These are phyloP conservation scores for Poecile montanus DNA, from an alignment of 2,797 vertebrate species.

Conservation along the genomic window DNA sequence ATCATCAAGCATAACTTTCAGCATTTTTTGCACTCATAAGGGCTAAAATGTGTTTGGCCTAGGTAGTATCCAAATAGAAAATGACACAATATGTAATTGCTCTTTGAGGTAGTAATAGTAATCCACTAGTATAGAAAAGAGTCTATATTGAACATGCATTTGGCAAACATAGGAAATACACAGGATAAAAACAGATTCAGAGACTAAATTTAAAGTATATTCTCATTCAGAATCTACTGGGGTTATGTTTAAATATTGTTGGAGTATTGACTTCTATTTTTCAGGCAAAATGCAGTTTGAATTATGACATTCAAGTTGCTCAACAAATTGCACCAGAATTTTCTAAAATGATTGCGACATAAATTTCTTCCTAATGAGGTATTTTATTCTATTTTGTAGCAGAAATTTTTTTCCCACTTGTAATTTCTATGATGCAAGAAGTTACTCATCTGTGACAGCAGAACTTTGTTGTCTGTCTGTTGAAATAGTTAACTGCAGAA, in stretches of 20 bases:
- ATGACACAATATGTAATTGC: not conserved
- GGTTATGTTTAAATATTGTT: not conserved
- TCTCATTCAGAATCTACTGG: not conserved
- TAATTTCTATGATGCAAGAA: not conserved
- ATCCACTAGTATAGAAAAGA: not conserved
- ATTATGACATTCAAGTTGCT: not conserved
- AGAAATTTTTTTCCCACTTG: not conserved
- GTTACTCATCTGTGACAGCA: not conserved
- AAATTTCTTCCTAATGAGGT: not conserved
- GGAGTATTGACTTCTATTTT: not conserved
- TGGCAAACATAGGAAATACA: not conserved
- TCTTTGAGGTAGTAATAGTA: not conserved
- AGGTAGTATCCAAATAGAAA: not conserved
- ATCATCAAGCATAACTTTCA: not conserved
- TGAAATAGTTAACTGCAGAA: not conserved
- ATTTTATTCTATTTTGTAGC: not conserved
- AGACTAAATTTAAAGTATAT: not conserved
- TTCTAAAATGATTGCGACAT: not conserved
- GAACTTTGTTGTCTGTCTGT: not conserved
- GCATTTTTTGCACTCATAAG: not conserved
- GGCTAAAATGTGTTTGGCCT: not conserved
- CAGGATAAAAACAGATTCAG: not conserved
- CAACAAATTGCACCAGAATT: not conserved
- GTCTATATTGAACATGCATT: not conserved
- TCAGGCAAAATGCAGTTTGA: not conserved